phyloP scores from a whole-genome alignment of 2,797 vertebrate genomes.

The Taenioides sp. region DNA sequence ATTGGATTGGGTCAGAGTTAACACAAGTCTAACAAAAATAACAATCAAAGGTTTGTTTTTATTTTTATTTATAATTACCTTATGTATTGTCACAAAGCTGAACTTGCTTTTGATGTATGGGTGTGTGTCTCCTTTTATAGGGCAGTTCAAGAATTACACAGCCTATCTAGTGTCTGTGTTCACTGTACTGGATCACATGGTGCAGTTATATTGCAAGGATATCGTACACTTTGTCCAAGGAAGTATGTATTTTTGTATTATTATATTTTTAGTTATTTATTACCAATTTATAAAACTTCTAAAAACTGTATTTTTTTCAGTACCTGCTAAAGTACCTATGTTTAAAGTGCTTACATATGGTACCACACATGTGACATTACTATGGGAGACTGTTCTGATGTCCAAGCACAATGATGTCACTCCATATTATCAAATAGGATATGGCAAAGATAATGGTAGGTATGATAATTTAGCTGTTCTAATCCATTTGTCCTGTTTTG shows the following conservation, averaged over 20 bases:
- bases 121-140: constrained; percentile 72
- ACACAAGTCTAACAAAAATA: constrained; percentile 28
- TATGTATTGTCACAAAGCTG: not conserved
- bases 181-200: constrained; percentile 28
- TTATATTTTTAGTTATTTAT: not conserved
- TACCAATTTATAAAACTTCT: not conserved
- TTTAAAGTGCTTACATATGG: constrained; percentile 42
- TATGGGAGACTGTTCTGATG: constrained; percentile 62
- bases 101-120: constrained; percentile 2
- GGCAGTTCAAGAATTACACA: constrained; percentile 63
- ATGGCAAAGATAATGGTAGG: constrained; percentile 49
- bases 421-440: constrained; percentile 63
- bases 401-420: constrained; percentile 51
- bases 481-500: not conserved
- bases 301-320: constrained; percentile 45
- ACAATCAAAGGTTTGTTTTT: constrained; percentile 64
- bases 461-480: not conserved
- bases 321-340: constrained; percentile 48
- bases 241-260: constrained; percentile 52
- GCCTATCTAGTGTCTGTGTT: constrained; percentile 73
- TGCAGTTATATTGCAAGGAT: constrained; percentile 44
- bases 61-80: not conserved
- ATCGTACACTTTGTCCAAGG: constrained; percentile 59
- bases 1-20: constrained; percentile 73
- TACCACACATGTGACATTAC: constrained; percentile 50